These are phyloP conservation scores for Synergus laeviventris DNA, from an alignment of 2,888 invertebrate genomes.

Conservation along the genomic window DNA sequence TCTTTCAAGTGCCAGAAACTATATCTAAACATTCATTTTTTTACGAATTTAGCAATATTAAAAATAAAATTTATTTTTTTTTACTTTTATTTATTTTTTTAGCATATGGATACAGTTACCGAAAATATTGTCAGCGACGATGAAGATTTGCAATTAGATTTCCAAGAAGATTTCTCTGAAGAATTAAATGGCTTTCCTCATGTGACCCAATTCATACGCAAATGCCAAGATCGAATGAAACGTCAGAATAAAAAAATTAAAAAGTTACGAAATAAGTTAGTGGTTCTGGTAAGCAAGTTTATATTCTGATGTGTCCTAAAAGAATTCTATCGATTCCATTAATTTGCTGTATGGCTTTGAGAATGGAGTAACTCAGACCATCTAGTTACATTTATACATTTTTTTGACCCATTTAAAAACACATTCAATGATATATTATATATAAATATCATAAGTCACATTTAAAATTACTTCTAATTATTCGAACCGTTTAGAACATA, in stretches of 20 bases:
- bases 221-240: slow-evolving; percentile 78
- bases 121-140: slow-evolving; percentile 41
- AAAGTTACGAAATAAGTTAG: slow-evolving; percentile 79
- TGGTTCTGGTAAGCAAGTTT: slow-evolving; percentile 76
- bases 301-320: neutral
- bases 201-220: slow-evolving; percentile 79
- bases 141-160: slow-evolving; percentile 35
- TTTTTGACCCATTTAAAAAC: too few relatives aligned
- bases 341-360: too few relatives aligned
- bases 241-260: slow-evolving; percentile 80
- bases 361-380: too few relatives aligned
- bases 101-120: neutral
- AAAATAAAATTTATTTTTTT: too few relatives aligned
- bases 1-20: too few relatives aligned
- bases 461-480: slow-evolving; percentile 20
- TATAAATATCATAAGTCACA: slow-evolving; percentile 1
- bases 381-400: too few relatives aligned
- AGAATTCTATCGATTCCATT: too few relatives aligned
- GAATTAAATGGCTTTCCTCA: slow-evolving; percentile 80
- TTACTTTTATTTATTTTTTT: neutral
- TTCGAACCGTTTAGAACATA: neutral
- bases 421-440: neutral
- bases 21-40: too few relatives aligned
- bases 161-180: slow-evolving; percentile 56
- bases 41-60: too few relatives aligned